Evolutionary conservation across 2,113 vertebrate species (phyloP), one percentile per base, ranked within the genome.

Genomic region (Eudyptes chrysolophus): DNA sequence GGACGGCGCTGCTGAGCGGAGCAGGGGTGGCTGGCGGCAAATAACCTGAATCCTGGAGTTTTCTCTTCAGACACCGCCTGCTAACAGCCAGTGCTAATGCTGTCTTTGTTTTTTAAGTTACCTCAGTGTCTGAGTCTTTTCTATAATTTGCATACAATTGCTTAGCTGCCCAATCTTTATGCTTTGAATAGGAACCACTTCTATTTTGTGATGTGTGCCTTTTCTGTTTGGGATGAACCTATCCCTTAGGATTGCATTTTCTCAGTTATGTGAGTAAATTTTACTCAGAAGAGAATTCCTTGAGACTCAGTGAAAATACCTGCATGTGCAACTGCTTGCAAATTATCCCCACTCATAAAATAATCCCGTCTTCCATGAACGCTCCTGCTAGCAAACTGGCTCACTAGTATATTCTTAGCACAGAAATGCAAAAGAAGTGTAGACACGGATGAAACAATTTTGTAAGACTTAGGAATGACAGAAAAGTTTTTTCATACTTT

Each of bases 361-460:
- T 3, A 22, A 18, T 1, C 54, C 13, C 32, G 0, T 4, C 11
- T 42, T 19, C 74, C n/a, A 6, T 0, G 5, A 40, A 34, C 0
- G 13, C 21, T 38, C 38, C 85, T 27, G 40, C 75, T 10, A 7
- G 7, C 36, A 32, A 29, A 32, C 21, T 2, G 22, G 29, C 32
- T 64, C 38, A 13, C 55, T 2, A 9, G 5, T 2, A 6, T 1
- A 9, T 9, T 16, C 75, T 36, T 4, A 38, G 38, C 51, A 12
- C 24, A 44, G 32, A 32, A 49, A 46, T 0, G 1, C n/a, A 55
- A 16, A 32, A 12, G 27, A 32, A 5, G 4, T 0, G 2, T 2
- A 21, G 29, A 18, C n/a, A 34, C 3, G 16, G 30, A 16, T 5
- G 12, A 30, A 76, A 42, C 24, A 9, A n/a, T 15, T 74, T 18